A percentile compares a stretch with the other conserved stretches of the same genome.
Evolutionary conservation across 2,888 invertebrate species (phyloP).

Genomic region (Drosophila leonis): DNA sequence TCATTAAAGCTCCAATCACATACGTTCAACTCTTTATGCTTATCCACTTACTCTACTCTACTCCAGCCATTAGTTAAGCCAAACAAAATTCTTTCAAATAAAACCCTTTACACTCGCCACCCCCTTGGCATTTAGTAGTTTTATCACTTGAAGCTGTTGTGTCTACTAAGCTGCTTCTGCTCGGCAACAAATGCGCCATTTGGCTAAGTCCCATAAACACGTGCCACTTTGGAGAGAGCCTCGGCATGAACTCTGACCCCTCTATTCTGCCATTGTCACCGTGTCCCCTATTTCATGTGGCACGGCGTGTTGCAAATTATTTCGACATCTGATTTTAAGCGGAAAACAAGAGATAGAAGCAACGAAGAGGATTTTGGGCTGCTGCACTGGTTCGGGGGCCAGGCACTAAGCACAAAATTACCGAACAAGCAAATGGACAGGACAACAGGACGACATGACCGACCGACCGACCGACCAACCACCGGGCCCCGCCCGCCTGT

Average conservation of each 20-base stretch:
- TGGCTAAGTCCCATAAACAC: slow-evolving; percentile 69
- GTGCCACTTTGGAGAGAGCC: slow-evolving; percentile 62
- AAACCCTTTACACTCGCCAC: background rate
- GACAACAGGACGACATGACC: slow-evolving; percentile 38
- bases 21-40: slow-evolving; percentile 7
- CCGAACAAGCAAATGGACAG: slow-evolving; percentile 71
- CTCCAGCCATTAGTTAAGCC: background rate
- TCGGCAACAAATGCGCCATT: slow-evolving; percentile 58
- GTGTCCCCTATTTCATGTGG: slow-evolving; percentile 53
- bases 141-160: slow-evolving; percentile 28
- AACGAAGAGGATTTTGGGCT: slow-evolving; percentile 54
- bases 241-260: slow-evolving; percentile 14
- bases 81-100: slow-evolving; percentile 22
- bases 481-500: background rate
- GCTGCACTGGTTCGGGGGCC: slow-evolving; percentile 26
- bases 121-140: background rate
- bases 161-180: slow-evolving; percentile 51
- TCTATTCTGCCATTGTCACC: slow-evolving; percentile 1
- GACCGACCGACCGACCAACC: slow-evolving; percentile 13
- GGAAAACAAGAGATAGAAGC: slow-evolving; percentile 84
- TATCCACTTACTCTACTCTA: background rate
- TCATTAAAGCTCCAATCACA: background rate
- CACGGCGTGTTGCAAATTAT: slow-evolving; percentile 82
- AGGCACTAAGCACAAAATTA: slow-evolving; percentile 77
- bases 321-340: slow-evolving; percentile 85